Percentiles rank a stretch among this genome's conserved stretches.
These are phyloP conservation scores for Zaprionus lineosus DNA, from an alignment of 2,888 invertebrate genomes.

Conservation along the genomic window DNA sequence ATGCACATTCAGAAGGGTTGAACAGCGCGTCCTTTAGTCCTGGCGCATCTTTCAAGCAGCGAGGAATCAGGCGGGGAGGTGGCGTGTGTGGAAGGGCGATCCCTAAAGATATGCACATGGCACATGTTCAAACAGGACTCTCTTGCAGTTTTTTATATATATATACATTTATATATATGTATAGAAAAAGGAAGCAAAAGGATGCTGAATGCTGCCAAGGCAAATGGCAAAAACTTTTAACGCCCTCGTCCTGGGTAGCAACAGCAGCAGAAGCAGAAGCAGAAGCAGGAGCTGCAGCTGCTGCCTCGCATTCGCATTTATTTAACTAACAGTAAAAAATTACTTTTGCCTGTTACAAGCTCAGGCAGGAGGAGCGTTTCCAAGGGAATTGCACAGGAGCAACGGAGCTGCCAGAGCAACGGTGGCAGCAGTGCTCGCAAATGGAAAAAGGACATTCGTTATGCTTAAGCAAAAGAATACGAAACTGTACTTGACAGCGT, in stretches of 20 bases:
- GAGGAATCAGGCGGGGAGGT: too few relatives aligned
- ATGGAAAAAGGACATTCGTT: constrained; percentile 78
- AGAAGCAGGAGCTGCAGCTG: constrained; percentile 51
- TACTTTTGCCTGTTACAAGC: constrained; percentile 65
- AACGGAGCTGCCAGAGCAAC: constrained; percentile 28
- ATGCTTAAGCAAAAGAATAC: constrained; percentile 80
- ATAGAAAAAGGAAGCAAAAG: constrained; percentile 30
- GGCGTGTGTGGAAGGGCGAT: too few relatives aligned
- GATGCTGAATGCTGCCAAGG: constrained; percentile 49
- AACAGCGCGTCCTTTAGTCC: constrained; percentile 18
- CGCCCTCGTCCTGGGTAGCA: constrained; percentile 59
- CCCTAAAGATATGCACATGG: constrained; percentile 70
- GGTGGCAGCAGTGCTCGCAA: constrained; percentile 34
- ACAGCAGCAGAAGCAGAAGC: constrained; percentile 26
- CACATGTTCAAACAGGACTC: constrained; percentile 5
- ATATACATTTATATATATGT: constrained; percentile 4
- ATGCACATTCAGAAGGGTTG: constrained; percentile 19
- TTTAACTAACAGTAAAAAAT: constrained; percentile 77
- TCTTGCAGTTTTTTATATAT: neutral
- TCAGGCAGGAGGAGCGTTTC: constrained; percentile 34
- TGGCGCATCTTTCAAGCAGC: constrained; percentile 67
- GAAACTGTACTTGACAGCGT: constrained; percentile 77
- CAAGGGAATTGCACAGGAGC: constrained; percentile 54
- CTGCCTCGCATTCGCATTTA: constrained; percentile 60
- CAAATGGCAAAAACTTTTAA: constrained; percentile 69